Evolutionary conservation across 2,797 vertebrate genomes (phyloP), one percentile per base, ranked within the genome.

Genomic region (Anguilla obscura): DNA sequence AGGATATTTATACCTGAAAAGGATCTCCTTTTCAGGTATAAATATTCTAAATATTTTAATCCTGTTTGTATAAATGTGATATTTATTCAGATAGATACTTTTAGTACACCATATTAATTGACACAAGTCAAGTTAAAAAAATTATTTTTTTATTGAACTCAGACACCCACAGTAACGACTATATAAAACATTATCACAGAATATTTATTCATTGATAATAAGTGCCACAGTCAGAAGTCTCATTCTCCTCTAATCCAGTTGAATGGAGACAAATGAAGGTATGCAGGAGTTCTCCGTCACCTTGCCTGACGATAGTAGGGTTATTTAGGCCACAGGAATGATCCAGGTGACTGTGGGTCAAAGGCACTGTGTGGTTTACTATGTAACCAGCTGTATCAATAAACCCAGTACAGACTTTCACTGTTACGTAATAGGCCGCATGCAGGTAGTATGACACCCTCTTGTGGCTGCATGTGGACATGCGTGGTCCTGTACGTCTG

Each of bases 311-410:
- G 30, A 79, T 30, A 56, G 48, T 18, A 48, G 74, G 36, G 50
- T 85, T 71, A 86, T 90, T 82, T 90, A 89, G 89, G 89, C 89
- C 90, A 91, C 88, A 90, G 88, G 91, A 90, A 90, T 91, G 87
- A 89, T 91, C 69, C 89, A 90, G 90, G 91, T 90, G 87, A 91
- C 56, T 85, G 88, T 88, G 85, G 91, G 91, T 92, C 91, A 89
- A 80, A 90, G 88, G 88, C 89, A 89, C 88, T 90, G 85, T 86
- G 89, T 86, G 86, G 90, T 90, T 90, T 89, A 88, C 90, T 86
- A 89, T 79, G 54, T 88, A 85, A 88, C 83, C 84, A 58, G 87
- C 66, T 88, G 63, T 79, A 85, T 56, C 87, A 88, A 88, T 88
- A 88, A 79, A 60, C 24, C 84, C 33, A 85, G 66, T 30, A 33